Base-by-base conservation (phyloP, 2,888 invertebrate species). In the Hoplodrina blanda region DNA sequence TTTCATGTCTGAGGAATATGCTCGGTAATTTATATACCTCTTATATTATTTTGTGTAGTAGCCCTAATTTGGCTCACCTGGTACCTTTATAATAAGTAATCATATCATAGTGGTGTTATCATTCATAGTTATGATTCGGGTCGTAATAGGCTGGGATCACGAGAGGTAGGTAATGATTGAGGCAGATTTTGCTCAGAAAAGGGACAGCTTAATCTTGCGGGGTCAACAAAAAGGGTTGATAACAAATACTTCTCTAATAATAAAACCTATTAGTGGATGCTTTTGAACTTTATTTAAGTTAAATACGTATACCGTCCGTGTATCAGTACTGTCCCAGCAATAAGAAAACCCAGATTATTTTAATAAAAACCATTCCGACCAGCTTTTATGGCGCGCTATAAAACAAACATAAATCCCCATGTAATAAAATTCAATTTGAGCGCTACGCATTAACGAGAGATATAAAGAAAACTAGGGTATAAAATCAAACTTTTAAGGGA, bases 351-450 rank as follows among this genome's bases (percentile, higher is more conserved):
- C 54, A 65, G 73, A 78, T 82, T 71, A 82, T 84, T 82, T 83
- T 84, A 84, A 84, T 80, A 84, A 82, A 82, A 78, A 73, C 73
- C 72, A 73, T 80, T 80, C 25, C 59, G 46, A 75, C 60, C 62
- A 69, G 60, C 65, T 83, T 83, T 83, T 82, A 84, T 64, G 63
- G 57, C 33, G 25, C 50, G 78, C 80, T 74, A 84, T 83, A 83
- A 83, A 83, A 82, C 80, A 76, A 62, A 78, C 76, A 78, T 84
- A 83, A 83, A 82, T 77, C 81, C 69, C 41, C 44, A 54, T 69
- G 80, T 69, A 84, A 84, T 83, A 84, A 84, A 84, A 82, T 83
- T 83, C 83, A 84, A 81, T 84, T 81, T 84, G 73, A 84, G 70
- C 83, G 62, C 69, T 62, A 82, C 69, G 73, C 59, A 83, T 83